Evolutionary conservation across 2,113 vertebrate genomes (phyloP), one percentile per base, ranked within the genome.

Genomic region (Triplophysa dalaica): DNA sequence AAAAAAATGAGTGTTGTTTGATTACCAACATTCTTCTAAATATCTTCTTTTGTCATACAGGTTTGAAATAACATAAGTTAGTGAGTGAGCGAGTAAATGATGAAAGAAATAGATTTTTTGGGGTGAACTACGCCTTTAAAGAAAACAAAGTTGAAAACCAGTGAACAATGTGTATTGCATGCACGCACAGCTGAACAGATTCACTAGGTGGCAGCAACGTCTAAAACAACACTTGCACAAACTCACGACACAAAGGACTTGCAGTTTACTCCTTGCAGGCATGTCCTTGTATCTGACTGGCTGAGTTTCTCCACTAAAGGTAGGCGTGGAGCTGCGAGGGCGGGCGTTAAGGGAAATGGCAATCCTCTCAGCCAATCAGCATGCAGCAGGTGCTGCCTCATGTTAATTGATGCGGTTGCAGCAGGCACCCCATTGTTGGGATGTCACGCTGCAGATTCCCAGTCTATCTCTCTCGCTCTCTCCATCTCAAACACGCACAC

Each of bases 341-440:
- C 52, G 72, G 74, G 79, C 65, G 9, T 19, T 61, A 4, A 69
- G n/a, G 77, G 85, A 72, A 87, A 61, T 67, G 83, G 79, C 33
- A 58, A n/a, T 22, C 33, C 70, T 52, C 21, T 79, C 72, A 45
- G 66, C 91, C 89, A 90, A 91, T 92, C 80, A 70, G 86, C 78
- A 33, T 2, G 13, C 52, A 81, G 85, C 84, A 78, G 87, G 86
- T 66, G 29, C 17, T 84, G 84, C 77, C 79, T 86, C 88, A 92
- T 92, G 91, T 87, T 91, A 91, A 91, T 92, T 88, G 88, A 87
- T 92, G 90, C 90, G 90, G 89, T 86, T 87, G 88, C 81, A 86
- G 81, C 83, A 86, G 64, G 58, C 75, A 61, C 75, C 79, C 77
- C 19, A 54, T 56, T 62, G 45, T 86, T 87, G 87, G 87, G 84